These are phyloP conservation scores for Drosophila fungiperda DNA, from an alignment of 2,888 invertebrate species.

Conservation along the genomic window DNA sequence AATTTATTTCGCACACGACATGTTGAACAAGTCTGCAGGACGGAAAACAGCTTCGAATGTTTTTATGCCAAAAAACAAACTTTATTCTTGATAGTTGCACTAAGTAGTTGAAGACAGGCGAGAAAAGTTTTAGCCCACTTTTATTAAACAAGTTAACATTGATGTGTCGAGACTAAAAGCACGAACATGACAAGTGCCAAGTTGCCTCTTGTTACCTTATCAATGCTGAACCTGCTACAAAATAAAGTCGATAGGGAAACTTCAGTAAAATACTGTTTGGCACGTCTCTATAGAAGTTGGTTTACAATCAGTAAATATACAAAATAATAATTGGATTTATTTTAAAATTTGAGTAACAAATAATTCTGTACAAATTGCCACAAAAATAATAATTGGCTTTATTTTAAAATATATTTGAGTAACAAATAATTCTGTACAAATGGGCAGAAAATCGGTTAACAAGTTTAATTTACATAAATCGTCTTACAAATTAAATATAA, in stretches of 20 bases:
- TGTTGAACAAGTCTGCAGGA: conserved; percentile 18
- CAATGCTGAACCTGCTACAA: conserved; percentile 38
- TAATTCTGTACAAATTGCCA: neutral
- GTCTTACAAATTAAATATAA: neutral
- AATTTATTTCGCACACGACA: conserved; percentile 44
- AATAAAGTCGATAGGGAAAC: conserved; percentile 20
- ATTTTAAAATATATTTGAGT: neutral
- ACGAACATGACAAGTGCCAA: conserved; percentile 29
- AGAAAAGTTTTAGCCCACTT: conserved; percentile 38
- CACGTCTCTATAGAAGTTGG: too few relatives aligned
- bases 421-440: neutral
- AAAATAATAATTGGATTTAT: neutral
- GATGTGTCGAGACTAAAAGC: conserved; percentile 10
- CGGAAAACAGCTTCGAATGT: conserved; percentile 9
- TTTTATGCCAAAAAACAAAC: conserved; percentile 39
- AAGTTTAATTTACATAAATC: neutral
- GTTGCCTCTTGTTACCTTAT: conserved; percentile 31
- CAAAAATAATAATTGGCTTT: neutral
- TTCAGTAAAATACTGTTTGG: conserved; percentile 12
- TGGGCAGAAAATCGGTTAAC: neutral
- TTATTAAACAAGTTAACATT: conserved; percentile 13
- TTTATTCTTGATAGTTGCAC: conserved; percentile 49
- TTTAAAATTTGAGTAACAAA: neutral
- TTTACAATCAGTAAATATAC: neutral
- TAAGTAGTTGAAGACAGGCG: conserved; percentile 57